These are phyloP conservation scores for Chesias legatella DNA, from an alignment of 2,888 invertebrate species.

Conservation along the genomic window DNA sequence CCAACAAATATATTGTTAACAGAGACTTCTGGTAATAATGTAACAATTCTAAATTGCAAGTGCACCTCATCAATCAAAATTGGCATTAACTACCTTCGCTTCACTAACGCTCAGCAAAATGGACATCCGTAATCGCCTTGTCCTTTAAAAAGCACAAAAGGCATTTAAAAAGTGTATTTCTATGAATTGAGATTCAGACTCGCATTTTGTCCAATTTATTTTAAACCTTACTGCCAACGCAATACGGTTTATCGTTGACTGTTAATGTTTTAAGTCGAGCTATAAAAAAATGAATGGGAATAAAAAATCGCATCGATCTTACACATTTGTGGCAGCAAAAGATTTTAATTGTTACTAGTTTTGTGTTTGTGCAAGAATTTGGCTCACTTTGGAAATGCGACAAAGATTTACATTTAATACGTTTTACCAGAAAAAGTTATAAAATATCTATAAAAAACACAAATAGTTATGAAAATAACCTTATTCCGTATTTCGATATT, in stretches of 20 bases:
- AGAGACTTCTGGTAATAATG: too few species aligned
- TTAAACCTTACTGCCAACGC: conserved; percentile 1
- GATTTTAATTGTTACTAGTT: conserved; percentile 38
- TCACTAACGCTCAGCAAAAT: conserved; percentile 63
- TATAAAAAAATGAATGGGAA: conserved; percentile 7
- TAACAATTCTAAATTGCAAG: conserved; percentile 54
- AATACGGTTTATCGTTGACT: conserved; percentile 35
- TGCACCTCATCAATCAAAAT: conserved; percentile 60
- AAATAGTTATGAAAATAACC: too few species aligned
- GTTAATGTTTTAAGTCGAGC: neutral
- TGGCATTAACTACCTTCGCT: conserved; percentile 63
- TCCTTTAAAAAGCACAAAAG: conserved; percentile 66
- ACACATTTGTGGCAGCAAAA: conserved; percentile 43
- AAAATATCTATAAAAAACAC: too few species aligned
- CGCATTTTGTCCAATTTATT: neutral
- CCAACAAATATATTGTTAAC: too few species aligned
- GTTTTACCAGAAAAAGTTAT: neutral
- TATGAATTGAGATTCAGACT: conserved; percentile 28
- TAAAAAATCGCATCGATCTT: conserved; percentile 66
- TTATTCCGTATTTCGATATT: too few species aligned
- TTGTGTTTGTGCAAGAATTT: conserved; percentile 42
- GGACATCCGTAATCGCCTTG: conserved; percentile 74
- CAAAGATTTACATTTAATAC: neutral
- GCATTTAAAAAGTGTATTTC: conserved; percentile 48
- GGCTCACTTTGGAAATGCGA: conserved; percentile 15